Percentiles rank a stretch among this genome's conserved stretches.
Conservation (phyloP, 2,888 invertebrate species). For the Sesia apiformis region DNA sequence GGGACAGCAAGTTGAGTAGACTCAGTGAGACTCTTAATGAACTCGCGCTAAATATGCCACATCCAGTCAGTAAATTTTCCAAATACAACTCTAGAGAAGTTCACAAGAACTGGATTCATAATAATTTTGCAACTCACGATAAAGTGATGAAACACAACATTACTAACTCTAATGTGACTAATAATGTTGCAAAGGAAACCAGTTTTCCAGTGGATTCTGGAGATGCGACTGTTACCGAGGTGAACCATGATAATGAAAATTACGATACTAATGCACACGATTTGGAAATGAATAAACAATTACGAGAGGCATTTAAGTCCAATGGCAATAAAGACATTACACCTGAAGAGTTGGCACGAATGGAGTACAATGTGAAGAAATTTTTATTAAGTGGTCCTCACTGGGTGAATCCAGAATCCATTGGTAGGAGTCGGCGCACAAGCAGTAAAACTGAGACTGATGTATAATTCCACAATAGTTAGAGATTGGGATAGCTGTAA, state of each 20-base stretch:
- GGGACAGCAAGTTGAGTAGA: constrained; percentile 51
- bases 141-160: constrained; percentile 22
- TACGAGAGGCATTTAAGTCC: constrained; percentile 35
- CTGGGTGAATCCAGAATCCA: constrained; percentile 44
- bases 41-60: constrained; percentile 64
- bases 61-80: constrained; percentile 63
- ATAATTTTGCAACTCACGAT: constrained; percentile 24
- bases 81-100: constrained; percentile 42
- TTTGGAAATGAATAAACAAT: constrained; percentile 34
- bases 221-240: constrained; percentile 49
- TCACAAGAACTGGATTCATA: constrained; percentile 43
- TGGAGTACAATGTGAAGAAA: constrained; percentile 86
- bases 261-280: constrained; percentile 21
- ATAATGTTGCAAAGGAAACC: constrained; percentile 53
- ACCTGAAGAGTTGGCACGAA: constrained; percentile 78
- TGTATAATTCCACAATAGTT: constrained; percentile 44
- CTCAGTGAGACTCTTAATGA: constrained; percentile 61
- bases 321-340: constrained; percentile 56
- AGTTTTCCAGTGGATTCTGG: constrained; percentile 60
- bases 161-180: constrained; percentile 27
- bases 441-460: constrained; percentile 74
- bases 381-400: constrained; percentile 77
- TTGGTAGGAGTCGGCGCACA: constrained; percentile 55
- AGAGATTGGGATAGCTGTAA: constrained; percentile 6
- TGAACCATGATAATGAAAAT: constrained; percentile 43